phyloP scores from a whole-genome alignment of 2,888 invertebrate genomes.

The Oscheius myriophilus region DNA sequence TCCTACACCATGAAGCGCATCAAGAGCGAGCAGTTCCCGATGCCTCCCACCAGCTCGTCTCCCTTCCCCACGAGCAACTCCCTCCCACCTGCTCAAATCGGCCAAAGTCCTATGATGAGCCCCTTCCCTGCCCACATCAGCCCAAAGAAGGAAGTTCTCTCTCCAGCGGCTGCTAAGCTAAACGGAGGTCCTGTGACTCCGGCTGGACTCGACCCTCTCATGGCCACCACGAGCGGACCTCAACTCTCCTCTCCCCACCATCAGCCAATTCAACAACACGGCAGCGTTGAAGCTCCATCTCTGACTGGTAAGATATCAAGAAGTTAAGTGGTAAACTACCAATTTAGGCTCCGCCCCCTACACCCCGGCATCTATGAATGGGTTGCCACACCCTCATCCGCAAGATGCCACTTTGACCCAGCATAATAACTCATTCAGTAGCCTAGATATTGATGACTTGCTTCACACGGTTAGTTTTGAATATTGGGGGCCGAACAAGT shows the following conservation, averaged over 20 bases:
- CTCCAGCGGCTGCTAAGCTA: constrained; percentile 4
- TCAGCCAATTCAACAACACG: constrained; percentile 20
- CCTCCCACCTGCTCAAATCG: neutral
- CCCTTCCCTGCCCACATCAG: constrained; percentile 16
- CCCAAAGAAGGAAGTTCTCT: constrained; percentile 25
- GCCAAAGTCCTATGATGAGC: too few species aligned
- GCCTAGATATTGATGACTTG: too few species aligned
- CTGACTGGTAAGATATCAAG: constrained; percentile 9
- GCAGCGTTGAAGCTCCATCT: constrained; percentile 25
- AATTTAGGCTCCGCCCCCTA: constrained; percentile 31
- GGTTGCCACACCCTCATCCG: constrained; percentile 2
- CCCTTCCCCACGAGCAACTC: constrained; percentile 6
- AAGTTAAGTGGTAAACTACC: neutral
- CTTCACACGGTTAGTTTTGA: too few species aligned
- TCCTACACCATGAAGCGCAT: constrained; percentile 25
- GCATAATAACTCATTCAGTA: too few species aligned
- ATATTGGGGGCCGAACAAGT: too few species aligned
- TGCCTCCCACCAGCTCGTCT: constrained; percentile 3
- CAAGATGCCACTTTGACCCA: neutral
- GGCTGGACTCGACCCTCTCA: neutral
- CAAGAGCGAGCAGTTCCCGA: constrained; percentile 28
- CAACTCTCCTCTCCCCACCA: constrained; percentile 13
- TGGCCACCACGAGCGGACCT: constrained; percentile 4
- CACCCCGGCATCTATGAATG: constrained; percentile 32
- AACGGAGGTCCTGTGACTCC: constrained; percentile 22